A percentile compares a stretch with the other conserved stretches of the same genome.
These are phyloP conservation scores for Allolobophora icterica DNA, from an alignment of 2,888 invertebrate species.

Conservation along the genomic window DNA sequence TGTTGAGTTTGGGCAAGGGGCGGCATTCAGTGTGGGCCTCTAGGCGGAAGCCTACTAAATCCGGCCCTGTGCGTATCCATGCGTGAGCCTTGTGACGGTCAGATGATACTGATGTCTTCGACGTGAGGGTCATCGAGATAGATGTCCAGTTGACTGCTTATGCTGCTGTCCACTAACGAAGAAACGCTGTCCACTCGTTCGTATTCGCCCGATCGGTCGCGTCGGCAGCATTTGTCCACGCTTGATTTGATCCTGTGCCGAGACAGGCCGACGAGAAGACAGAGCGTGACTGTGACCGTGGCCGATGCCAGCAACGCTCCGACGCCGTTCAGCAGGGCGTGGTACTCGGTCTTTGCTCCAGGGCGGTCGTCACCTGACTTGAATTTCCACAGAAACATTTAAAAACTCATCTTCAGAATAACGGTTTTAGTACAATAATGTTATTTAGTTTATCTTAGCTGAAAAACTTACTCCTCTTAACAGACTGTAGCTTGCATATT, in stretches of 20 bases:
- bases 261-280: constrained; percentile 46
- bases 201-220: constrained; percentile 45
- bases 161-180: constrained; percentile 44
- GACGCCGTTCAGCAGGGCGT: constrained; percentile 47
- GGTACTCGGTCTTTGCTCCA: constrained; percentile 30
- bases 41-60: too few species aligned
- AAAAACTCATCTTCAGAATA: background rate
- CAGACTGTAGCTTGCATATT: too few species aligned
- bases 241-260: constrained; percentile 41
- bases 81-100: background rate
- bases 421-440: background rate
- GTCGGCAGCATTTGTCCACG: constrained; percentile 33
- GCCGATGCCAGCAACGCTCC: constrained; percentile 44
- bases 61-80: too few species aligned
- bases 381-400: background rate
- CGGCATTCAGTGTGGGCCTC: too few species aligned
- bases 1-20: too few species aligned
- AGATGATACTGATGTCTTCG: constrained; percentile 34
- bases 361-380: background rate
- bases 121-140: constrained; percentile 35
- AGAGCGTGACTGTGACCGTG: constrained; percentile 38
- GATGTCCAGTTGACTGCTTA: constrained; percentile 21
- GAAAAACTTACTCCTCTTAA: background rate
- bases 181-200: constrained; percentile 48
- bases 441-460: background rate